Evolutionary conservation across 2,113 vertebrate species (phyloP), one percentile per base, ranked within the genome.

Genomic region (Dendropsophus ebraccatus): DNA sequence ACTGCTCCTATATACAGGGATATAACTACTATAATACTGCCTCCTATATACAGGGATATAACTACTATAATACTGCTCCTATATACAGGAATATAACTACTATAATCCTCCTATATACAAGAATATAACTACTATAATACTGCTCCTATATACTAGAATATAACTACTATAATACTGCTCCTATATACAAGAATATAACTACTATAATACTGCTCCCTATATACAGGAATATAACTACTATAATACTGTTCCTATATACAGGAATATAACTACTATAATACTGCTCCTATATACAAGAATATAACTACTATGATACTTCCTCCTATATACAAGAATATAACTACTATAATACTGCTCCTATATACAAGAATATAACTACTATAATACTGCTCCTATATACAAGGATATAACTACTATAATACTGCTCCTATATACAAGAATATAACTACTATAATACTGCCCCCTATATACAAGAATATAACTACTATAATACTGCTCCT

Each of bases 21-120:
- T 65, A 65, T 65, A 65, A 65, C 60, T 65, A 65, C 60, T 65
- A 65, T 65, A 65, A 65, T 65, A 65, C 60, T 65, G 25, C 60
- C n/a, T 9, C 25, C 60, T 65, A 65, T 65, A 10, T 65, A 65
- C 60, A 65, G 30, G 60, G 30, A 65, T 30, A 65, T 65, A 30
- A 65, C n/a, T 65, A 65, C 60, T 30, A 65, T 65, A 65, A 65
- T 65, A 65, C 60, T 65, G 25, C 60, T 5, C 58, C 58, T 60
- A 60, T 60, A 21, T 60, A 60, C 58, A 60, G 25, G 58, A 60
- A 60, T 60, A 60, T 60, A 60, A 60, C 58, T 60, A 60, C 58
- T 60, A 60, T 60, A 60, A 60, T 65, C 23, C 58, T n/a, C 58
- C 58, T 60, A 60, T 60, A 8, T 60, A 60, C 58, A 60, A 60